Conservation (phyloP, 1,140 invertebrate genomes). For the Brachionus paranguensis region DNA sequence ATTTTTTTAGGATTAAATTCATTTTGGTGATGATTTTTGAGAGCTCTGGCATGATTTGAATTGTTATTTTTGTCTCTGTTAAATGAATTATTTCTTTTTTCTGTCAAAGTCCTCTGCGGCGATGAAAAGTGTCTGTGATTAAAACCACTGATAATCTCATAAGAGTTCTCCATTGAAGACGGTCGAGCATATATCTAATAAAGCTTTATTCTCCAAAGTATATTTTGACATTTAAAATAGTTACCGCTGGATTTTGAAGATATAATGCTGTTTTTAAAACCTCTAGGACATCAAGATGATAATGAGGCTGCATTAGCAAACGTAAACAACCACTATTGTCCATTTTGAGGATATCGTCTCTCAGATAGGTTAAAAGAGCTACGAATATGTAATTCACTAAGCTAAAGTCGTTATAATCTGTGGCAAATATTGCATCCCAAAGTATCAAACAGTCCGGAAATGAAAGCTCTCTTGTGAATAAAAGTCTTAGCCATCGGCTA, state of each 20-base stretch:
- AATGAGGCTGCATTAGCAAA: slow-evolving; percentile 26
- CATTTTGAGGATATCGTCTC: slow-evolving; percentile 12
- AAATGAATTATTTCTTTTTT: neutral
- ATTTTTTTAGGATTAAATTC: slow-evolving; percentile 8
- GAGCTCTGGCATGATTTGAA: neutral
- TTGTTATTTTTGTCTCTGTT: slow-evolving; percentile 1
- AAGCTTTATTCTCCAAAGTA: neutral
- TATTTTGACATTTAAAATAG: neutral
- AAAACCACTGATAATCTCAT: slow-evolving; percentile 10
- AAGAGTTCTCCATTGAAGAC: slow-evolving; percentile 9
- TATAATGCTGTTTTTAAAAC: slow-evolving; percentile 31
- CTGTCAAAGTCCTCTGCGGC: neutral
- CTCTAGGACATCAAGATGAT: neutral
- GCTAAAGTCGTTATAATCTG: slow-evolving; percentile 23
- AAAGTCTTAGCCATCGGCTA: slow-evolving; percentile 27
- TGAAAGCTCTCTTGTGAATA: slow-evolving; percentile 22
- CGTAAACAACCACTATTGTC: slow-evolving; percentile 30
- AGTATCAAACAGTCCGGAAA: slow-evolving; percentile 21
- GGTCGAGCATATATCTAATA: slow-evolving; percentile 25
- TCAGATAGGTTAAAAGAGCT: slow-evolving; percentile 23
- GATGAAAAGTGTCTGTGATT: neutral
- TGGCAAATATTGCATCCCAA: slow-evolving; percentile 38
- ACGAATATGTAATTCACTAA: slow-evolving; percentile 35
- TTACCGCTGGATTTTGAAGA: slow-evolving; percentile 34
- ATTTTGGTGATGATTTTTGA: neutral